Evolutionary conservation across 2,888 invertebrate genomes (phyloP), one percentile per base, ranked within the genome.

Genomic region (Aricia artaxerxes): DNA sequence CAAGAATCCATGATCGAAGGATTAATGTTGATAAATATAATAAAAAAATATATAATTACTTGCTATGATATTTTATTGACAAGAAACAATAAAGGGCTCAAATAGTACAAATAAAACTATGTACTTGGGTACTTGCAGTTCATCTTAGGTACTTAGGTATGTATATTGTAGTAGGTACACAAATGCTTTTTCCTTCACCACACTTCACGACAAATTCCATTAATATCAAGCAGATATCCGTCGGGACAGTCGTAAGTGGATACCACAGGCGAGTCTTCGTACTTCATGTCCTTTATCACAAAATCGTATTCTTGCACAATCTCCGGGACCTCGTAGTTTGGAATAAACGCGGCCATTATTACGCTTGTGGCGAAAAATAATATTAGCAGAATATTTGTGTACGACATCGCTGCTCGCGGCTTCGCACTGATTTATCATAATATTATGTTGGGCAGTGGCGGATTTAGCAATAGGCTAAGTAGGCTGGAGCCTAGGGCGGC

Each of bases 191-290:
- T n/a, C 38, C 49, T 73, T 83, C 85, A 90, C 91, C 92, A 93
- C 80, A 93, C 91, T 82, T 92, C 91, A 35, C 93, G 88, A 79
- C 93, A 93, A 44, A 84, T 82, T 16, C 91, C 90, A 0, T 83
- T 81, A 24, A 86, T 69, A 79, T 92, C 93, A 83, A 84, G 75
- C 80, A 86, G 82, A 24, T 82, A 86, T 31, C 92, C 92, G 1
- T 86, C 84, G 0, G 88, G 88, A 76, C 92, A 93, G 1, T 78
- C 82, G 4, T 49, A 78, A 5, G 80, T 77, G 4, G 69, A 69
- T 64, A 82, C 81, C 11, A 82, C 83, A 0, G 92, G 91, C 0
- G 92, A 92, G 73, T 92, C 91, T 44, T 87, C 86, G n/a, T 82
- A 83, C 75, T 85, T 82, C 16, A 86, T 83, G 73, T 84, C 85